Percentiles rank a stretch among this genome's conserved stretches.
Evolutionary conservation across 2,797 vertebrate species (phyloP).

Genomic region (Telmatherina bonti): DNA sequence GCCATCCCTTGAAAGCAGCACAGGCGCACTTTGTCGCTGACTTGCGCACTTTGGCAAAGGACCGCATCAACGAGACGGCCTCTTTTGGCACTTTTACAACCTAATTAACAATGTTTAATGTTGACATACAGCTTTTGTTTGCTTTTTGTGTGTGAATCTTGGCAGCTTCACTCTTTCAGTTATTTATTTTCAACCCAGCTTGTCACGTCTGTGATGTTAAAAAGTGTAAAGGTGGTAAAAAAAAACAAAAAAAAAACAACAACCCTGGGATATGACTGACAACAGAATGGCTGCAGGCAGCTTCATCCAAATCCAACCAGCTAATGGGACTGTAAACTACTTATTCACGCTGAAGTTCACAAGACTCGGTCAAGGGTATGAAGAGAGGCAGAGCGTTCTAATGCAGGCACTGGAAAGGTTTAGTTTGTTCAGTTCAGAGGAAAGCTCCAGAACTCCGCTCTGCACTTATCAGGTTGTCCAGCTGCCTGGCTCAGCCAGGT

Average conservation of each 20-base stretch:
- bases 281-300: not conserved
- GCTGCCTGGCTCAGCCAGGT: conserved; percentile 53
- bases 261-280: not conserved
- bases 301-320: not conserved
- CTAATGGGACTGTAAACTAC: not conserved
- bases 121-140: not conserved
- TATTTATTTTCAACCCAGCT: not conserved
- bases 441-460: conserved; percentile 27
- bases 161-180: conserved; percentile 13
- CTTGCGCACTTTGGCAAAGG: conserved; percentile 33
- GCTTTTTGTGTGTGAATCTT: not conserved
- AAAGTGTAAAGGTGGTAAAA: not conserved
- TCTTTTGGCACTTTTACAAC: conserved; percentile 24
- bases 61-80: conserved; percentile 26
- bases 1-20: conserved; percentile 57
- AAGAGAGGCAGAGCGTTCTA: conserved; percentile 36
- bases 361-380: conserved; percentile 35
- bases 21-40: conserved; percentile 58
- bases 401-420: not conserved
- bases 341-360: conserved; percentile 1
- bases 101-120: conserved; percentile 39
- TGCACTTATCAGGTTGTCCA: conserved; percentile 72
- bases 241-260: not conserved
- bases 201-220: too few species aligned
- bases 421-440: conserved; percentile 43